Evolutionary conservation across 2,113 vertebrate genomes (phyloP), one percentile per base, ranked within the genome.

Genomic region (Genyomyrus donnyi): DNA sequence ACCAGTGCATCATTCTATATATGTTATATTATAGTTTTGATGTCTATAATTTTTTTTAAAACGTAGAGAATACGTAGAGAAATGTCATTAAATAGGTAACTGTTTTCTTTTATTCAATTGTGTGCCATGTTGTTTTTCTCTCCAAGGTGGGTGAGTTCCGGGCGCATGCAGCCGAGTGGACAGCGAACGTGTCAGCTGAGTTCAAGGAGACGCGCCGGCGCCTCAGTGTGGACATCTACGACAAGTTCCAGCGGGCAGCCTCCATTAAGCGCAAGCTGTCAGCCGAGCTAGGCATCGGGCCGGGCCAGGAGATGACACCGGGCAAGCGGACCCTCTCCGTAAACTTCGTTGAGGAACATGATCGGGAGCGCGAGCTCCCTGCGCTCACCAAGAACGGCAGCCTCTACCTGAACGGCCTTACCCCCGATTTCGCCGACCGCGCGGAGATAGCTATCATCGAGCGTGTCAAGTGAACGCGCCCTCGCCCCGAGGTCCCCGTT

Each of bases 181-280:
- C 98, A 0, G 98, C 98, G 58, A 99, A 99, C 0, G 98, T 99
- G 91, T 99, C 98, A 0, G 98, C 98, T 0, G 98, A 99, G 94
- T 99, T 99, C 95, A 99, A 99, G 94, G 98, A 99, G 94, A 99
- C 98, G 0, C 96, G 98, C 5, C 93, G 98, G 56, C 96, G 98
- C 35, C 96, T 99, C 90, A 99, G 98, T 0, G 98, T 99, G 84
- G 98, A 99, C 95, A 98, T 99, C 90, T 99, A 99, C 0, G 98
- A 99, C 96, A 98, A 97, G 94, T 99, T 99, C 93, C 98, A 99
- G 94, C 95, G 98, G 0, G 98, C 98, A 42, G 97, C 98, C 1
- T 99, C 98, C 91, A 97, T 99, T 91, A 99, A 99, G 93, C 96
- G 98, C 92, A 99, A 98, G 94, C 96, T 99, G 87, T 99, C 98